Evolutionary conservation across 2,113 vertebrate genomes (phyloP), one percentile per base, ranked within the genome.

Genomic region (Chionodraco myersi): DNA sequence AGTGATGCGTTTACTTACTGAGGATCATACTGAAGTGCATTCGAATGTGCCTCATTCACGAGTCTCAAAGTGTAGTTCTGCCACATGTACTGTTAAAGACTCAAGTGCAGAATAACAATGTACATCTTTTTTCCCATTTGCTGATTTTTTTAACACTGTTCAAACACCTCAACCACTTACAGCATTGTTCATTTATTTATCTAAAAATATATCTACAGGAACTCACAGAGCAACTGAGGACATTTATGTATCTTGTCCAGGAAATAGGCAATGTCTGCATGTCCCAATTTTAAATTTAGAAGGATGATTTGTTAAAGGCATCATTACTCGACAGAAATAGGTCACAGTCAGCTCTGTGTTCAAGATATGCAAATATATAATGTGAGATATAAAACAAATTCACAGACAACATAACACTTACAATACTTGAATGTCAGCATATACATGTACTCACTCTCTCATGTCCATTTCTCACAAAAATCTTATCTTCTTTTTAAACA

Each of bases 341-440:
- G 49, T 68, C 78, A 68, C 63, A 41, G 26, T 59, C 47, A 53
- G 48, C 12, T 72, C 61, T 30, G 26, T 6, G 58, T 69, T 5
- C 66, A 34, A 36, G 59, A 48, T n/a, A 52, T 49, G 23, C 41
- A 58, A 71, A 71, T 47, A 58, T 47, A 5, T 47, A 47, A 45
- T 6, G 53, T 56, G 53, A 26, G 53, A 44, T 68, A 14, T 68
- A 41, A 64, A 30, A 56, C 16, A 30, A 54, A 48, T 34, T 21
- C 48, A 47, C 36, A 41, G 36, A 41, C 36, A 41, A 1, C 36
- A 41, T 41, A 41, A 8, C 36, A 54, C 65, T 34, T 12, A 47
- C 2, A 16, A 59, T 45, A 56, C 21, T 21, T 12, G 2, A 12
- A 45, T 48, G 18, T 44, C 10, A n/a, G 47, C 48, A 60, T 9